phyloP scores from a whole-genome alignment of 2,888 invertebrate species.

The Euphydryas editha region DNA sequence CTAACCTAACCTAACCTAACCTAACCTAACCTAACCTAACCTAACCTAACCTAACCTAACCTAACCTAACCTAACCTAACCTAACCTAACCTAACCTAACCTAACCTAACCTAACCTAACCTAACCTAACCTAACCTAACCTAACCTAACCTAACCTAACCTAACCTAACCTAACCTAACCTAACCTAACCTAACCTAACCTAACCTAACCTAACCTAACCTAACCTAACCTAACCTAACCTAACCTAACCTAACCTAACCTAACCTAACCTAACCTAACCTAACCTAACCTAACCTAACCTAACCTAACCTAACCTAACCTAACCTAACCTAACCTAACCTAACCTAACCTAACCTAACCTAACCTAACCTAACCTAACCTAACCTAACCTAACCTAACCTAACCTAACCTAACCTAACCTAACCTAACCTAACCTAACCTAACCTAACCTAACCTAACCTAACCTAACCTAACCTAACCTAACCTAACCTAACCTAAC shows the following conservation, averaged over 20 bases:
- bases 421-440: constrained; percentile 46
- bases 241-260: constrained; percentile 42
- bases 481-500: constrained; percentile 42
- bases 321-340: constrained; percentile 47
- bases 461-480: constrained; percentile 43
- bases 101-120: constrained; percentile 42
- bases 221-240: constrained; percentile 40
- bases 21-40: constrained; percentile 43
- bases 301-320: constrained; percentile 41
- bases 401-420: constrained; percentile 48
- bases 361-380: constrained; percentile 45
- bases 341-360: constrained; percentile 47
- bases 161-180: constrained; percentile 40
- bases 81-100: constrained; percentile 38
- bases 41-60: constrained; percentile 39
- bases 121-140: constrained; percentile 43
- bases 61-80: constrained; percentile 41
- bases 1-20: constrained; percentile 42
- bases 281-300: constrained; percentile 38
- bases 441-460: constrained; percentile 42
- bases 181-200: constrained; percentile 41
- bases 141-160: constrained; percentile 43
- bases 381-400: constrained; percentile 45
- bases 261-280: constrained; percentile 39
- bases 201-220: constrained; percentile 36